Conservation (phyloP, 2,888 invertebrate species). For the Cantharis rufa region DNA sequence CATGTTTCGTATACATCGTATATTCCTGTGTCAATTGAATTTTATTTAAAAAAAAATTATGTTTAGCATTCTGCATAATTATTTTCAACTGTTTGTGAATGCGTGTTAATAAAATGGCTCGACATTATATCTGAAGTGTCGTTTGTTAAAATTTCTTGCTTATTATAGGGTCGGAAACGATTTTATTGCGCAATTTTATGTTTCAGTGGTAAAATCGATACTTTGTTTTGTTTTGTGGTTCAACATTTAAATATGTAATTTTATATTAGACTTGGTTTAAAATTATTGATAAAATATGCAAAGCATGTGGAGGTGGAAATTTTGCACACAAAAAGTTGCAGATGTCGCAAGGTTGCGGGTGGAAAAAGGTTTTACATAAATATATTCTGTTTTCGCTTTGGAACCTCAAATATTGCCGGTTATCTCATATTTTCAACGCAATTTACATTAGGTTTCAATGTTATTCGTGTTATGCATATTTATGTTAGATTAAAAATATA, state of each 20-base stretch:
- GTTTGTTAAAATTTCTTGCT: neutral
- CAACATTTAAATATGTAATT: neutral
- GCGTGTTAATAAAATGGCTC: neutral
- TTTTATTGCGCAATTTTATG: neutral
- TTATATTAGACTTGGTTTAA: neutral
- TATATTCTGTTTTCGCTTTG: conserved; percentile 19
- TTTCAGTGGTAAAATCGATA: neutral
- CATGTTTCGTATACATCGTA: neutral
- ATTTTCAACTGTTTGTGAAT: neutral
- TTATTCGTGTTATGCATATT: conserved; percentile 31
- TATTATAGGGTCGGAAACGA: neutral
- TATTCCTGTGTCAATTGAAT: neutral
- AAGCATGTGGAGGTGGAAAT: conserved; percentile 11
- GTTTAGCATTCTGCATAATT: neutral
- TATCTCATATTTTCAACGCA: conserved; percentile 29
- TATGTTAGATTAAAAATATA: conserved; percentile 31
- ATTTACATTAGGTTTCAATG: conserved; percentile 29
- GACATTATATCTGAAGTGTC: neutral
- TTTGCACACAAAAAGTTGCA: conserved; percentile 18
- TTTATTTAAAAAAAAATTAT: neutral
- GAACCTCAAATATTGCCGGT: conserved; percentile 25
- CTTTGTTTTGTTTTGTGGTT: neutral
- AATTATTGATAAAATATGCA: conserved; percentile 12
- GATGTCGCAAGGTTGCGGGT: conserved; percentile 20
- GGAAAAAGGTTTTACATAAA: conserved; percentile 26